Evolutionary conservation across 2,113 vertebrate genomes (phyloP), one percentile per base, ranked within the genome.

Genomic region (Rhadina sibilatrix): DNA sequence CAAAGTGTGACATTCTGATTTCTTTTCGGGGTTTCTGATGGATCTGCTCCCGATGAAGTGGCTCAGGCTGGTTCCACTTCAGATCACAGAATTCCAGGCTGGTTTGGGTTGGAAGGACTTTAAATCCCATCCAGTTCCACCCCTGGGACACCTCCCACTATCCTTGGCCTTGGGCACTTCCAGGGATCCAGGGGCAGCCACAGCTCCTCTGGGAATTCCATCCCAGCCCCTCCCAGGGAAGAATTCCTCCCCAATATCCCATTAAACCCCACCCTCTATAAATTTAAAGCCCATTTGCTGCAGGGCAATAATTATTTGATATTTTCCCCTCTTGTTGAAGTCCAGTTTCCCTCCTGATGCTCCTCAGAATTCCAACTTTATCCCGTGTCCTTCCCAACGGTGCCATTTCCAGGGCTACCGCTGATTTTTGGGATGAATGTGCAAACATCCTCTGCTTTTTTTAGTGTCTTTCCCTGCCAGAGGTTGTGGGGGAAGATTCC

Each of bases 1-100:
- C 24, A 1, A 11, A 25, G 47, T 0, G 57, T 1, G 68, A 27
- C 33, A 44, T 53, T 27, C 1, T 1, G 31, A 8, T 37, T 61
- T 71, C 25, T 37, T 10, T 5, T 15, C 0, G 6, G n/a, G 44
- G 19, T 11, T 42, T 50, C 5, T 5, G 46, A 8, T 35, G 56
- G 80, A 35, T 61, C 21, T 40, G 53, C 42, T 59, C 44, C 20
- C 0, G 0, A 0, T 15, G 46, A 8, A 16, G 66, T 5, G 65
- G 30, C 9, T 50, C 5, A 11, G 65, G 65, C 15, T 35, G 46
- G 31, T 27, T 25, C 21, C 13, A 10, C 2, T 4, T 8, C 37
- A 40, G 35, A 6, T 6, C 19, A 6, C 56, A 25, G 31, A 71
- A 44, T 25, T 44, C 66, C 66, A 16, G 37, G 7, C 11, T 50